phyloP scores from a whole-genome alignment of 2,888 invertebrate genomes.

The Germaria angustata region DNA sequence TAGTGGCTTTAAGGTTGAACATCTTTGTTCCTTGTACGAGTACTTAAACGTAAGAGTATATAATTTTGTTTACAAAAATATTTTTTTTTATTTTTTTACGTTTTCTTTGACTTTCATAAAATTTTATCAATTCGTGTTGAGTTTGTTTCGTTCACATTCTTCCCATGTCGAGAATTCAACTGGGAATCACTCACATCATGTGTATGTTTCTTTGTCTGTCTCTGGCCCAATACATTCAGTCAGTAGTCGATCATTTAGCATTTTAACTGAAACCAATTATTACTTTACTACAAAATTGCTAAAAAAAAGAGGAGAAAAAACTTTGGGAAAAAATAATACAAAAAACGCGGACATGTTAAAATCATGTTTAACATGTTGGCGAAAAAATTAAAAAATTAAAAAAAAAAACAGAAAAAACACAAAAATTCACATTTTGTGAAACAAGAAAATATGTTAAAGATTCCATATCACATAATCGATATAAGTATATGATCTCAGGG shows the following conservation, averaged over 20 bases:
- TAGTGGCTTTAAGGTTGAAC: not conserved
- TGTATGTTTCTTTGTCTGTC: not conserved
- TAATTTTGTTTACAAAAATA: not conserved
- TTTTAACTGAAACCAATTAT: constrained; percentile 74
- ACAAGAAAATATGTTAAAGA: constrained; percentile 37
- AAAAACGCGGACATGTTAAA: constrained; percentile 63
- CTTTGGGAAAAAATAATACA: constrained; percentile 15
- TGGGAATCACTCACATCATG: constrained; percentile 27
- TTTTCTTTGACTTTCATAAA: constrained; percentile 5
- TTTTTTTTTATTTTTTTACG: not conserved
- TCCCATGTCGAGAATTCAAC: constrained; percentile 20
- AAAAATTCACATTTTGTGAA: constrained; percentile 67
- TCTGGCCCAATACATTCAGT: not conserved
- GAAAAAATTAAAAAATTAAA: constrained; percentile 35
- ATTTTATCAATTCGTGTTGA: not conserved
- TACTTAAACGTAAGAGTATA: no score
- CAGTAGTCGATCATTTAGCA: constrained; percentile 64
- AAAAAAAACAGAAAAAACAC: constrained; percentile 12
- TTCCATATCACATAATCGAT: constrained; percentile 30
- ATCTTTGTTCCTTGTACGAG: not conserved
- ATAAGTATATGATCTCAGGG: not conserved
- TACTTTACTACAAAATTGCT: constrained; percentile 77
- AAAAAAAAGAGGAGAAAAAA: constrained; percentile 37
- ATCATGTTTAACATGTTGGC: constrained; percentile 66
- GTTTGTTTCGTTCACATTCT: not conserved